Base-by-base conservation (phyloP, 1,140 invertebrate species). In the Acyrthosiphon pisum region DNA sequence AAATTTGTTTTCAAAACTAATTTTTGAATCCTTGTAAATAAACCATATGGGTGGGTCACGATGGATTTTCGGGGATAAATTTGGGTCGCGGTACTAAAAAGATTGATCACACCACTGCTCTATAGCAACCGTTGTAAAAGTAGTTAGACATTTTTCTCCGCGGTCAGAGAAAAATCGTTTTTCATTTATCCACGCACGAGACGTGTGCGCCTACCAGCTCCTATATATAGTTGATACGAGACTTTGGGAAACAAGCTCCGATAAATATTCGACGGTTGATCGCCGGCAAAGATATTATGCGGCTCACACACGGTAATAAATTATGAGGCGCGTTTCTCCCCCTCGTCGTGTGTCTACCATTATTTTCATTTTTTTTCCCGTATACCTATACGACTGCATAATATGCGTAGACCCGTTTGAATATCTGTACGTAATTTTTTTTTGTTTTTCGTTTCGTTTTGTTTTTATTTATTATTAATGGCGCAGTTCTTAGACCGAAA, bases 391-490 rank as follows among this genome's bases (percentile, higher is more conserved):
- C 6, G 8, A 7, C 30, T 68, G 7, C 60, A n/a, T 18, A n/a
- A 18, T 35, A 9, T n/a, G 7, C 8, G 44, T 0, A 46, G 20
- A 48, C 35, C 20, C 35, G 81, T 83, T 83, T 86, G 11, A 44
- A 46, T 30, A 86, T 46, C 41, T 30, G 44, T 86, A 48, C 84
- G 30, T 48, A 48, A 30, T 46, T 46, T 46, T 46, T 46, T 46
- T 46, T 46, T 46, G 6, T 84, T 84, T 84, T 37, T 37, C 35
- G 6, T 81, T 81, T 37, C 14, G 76, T n/a, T 81, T 81, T 44
- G 8, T 44, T 84, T 41, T 84, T 84, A 44, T 84, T 84, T 84
- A 84, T 84, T 46, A 84, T 84, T 84, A 44, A 84, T 84, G 81
- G 81, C 84, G 26, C 18, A n/a, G 84, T 46, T 26, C 26, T 86